These are phyloP conservation scores for Mastomys coucha DNA, from an alignment of 2,113 vertebrate species.

Conservation along the genomic window DNA sequence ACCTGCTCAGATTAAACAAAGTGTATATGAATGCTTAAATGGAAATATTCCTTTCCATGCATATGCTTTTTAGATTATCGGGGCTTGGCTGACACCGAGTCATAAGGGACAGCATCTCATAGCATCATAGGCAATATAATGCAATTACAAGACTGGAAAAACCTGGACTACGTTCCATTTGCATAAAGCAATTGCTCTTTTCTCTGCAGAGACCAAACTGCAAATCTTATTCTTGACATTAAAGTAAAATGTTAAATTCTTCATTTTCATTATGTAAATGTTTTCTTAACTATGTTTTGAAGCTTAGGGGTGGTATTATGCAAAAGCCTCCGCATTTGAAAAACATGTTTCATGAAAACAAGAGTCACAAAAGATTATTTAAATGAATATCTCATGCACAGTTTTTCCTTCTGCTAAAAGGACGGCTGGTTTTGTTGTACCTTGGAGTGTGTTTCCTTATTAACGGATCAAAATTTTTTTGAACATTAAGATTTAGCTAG, in stretches of 20 bases:
- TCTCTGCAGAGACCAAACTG: conserved; percentile 50
- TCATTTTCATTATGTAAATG: conserved; percentile 61
- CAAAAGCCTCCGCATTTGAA: conserved; percentile 46
- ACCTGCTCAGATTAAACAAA: conserved; percentile 52
- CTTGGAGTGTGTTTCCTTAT: background rate
- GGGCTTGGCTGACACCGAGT: conserved; percentile 13
- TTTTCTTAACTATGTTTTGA: conserved; percentile 57
- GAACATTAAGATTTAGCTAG: background rate
- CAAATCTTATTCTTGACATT: conserved; percentile 65
- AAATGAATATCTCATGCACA: background rate
- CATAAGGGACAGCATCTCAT: conserved; percentile 33
- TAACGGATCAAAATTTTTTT: conserved; percentile 31
- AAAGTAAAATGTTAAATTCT: conserved; percentile 63
- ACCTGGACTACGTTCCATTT: background rate
- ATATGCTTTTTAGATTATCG: conserved; percentile 29
- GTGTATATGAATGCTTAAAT: conserved; percentile 1
- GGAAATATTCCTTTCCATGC: conserved; percentile 35
- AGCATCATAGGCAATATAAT: conserved; percentile 22
- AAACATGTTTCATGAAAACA: conserved; percentile 54
- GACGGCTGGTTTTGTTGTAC: background rate
- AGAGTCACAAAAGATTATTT: conserved; percentile 22
- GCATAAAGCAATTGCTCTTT: conserved; percentile 65
- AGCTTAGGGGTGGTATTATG: conserved; percentile 57
- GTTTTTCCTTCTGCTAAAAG: conserved; percentile 36
- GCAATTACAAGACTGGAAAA: conserved; percentile 39